Evolutionary conservation across 2,888 invertebrate genomes (phyloP).

Genomic region (Chydorus sphaericus): DNA sequence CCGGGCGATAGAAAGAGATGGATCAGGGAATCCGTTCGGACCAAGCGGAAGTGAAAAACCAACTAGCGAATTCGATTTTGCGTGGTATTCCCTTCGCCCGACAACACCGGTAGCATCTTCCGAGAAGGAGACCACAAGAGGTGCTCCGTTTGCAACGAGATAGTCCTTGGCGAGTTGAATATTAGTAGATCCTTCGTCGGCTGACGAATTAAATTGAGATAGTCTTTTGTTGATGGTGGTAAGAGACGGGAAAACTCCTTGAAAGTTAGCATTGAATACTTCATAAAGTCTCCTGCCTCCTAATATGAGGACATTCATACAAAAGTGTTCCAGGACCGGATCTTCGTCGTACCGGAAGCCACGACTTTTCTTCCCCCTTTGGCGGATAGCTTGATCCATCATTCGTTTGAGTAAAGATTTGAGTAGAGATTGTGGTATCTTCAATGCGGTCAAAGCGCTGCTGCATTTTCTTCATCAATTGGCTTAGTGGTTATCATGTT

Average conservation of each 20-base stretch:
- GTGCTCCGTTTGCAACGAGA: background rate
- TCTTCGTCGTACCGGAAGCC: too few relatives aligned
- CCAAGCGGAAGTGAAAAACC: background rate
- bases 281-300: background rate
- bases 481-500: too few relatives aligned
- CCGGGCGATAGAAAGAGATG: background rate
- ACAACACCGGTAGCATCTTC: slow-evolving; percentile 4
- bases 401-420: too few relatives aligned
- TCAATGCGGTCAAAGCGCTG: too few relatives aligned
- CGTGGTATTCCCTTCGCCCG: background rate
- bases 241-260: background rate
- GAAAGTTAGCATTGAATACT: background rate
- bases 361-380: too few relatives aligned
- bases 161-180: background rate
- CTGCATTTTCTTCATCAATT: too few relatives aligned
- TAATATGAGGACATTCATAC: background rate
- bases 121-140: background rate
- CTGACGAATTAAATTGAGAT: background rate
- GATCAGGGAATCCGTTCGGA: background rate
- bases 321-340: background rate
- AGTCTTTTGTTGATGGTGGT: background rate
- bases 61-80: background rate
- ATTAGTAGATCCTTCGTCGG: background rate
- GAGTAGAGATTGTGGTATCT: too few relatives aligned
- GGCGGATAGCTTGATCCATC: too few relatives aligned